These are phyloP conservation scores for Pavo muticus DNA, from an alignment of 2,113 vertebrate species.

Conservation along the genomic window DNA sequence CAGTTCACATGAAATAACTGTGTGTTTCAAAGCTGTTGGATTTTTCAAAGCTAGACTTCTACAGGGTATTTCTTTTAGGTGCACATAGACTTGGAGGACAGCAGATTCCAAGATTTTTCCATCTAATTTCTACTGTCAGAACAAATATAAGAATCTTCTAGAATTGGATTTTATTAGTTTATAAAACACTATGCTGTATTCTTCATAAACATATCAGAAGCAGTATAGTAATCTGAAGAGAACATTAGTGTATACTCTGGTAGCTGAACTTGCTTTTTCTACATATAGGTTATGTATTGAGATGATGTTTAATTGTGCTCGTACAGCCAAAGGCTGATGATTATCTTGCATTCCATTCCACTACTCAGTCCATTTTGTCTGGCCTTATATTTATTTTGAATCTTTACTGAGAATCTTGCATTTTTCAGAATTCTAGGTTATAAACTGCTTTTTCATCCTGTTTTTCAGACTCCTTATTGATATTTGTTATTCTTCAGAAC, in stretches of 20 bases:
- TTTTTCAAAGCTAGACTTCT: not conserved
- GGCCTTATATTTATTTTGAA: not conserved
- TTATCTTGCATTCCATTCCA: not conserved
- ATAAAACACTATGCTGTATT: not conserved
- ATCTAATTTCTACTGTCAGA: not conserved
- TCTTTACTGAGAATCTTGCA: not conserved
- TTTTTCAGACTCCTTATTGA: not conserved
- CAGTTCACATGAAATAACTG: not conserved
- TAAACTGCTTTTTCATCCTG: not conserved
- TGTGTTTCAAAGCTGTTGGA: not conserved
- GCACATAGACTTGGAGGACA: not conserved
- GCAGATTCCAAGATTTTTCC: not conserved
- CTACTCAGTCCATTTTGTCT: not conserved
- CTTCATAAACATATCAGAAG: not conserved
- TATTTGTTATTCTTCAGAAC: not conserved
- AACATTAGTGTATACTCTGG: not conserved
- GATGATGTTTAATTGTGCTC: not conserved
- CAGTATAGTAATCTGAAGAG: not conserved
- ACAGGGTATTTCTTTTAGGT: not conserved
- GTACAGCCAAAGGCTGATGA: not conserved
- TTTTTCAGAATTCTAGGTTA: not conserved
- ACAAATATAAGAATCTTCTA: not conserved
- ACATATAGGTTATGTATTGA: not conserved
- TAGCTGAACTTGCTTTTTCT: not conserved
- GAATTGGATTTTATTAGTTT: not conserved